phyloP scores from a whole-genome alignment of 2,888 invertebrate species.

The Calameuta filiformis region DNA sequence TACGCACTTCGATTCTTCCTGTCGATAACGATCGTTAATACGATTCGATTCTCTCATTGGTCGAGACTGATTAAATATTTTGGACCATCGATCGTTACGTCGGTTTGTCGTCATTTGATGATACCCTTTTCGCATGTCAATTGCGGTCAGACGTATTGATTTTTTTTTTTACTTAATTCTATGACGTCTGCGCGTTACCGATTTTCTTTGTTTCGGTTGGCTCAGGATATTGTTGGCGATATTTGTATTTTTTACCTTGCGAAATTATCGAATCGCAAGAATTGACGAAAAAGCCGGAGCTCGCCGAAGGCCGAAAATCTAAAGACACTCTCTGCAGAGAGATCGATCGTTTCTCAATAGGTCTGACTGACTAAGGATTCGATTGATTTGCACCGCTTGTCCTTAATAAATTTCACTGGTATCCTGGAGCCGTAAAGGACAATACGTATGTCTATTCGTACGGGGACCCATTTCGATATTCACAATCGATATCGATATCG shows the following conservation, averaged over 20 bases:
- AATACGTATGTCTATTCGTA: neutral
- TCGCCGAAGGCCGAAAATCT: neutral
- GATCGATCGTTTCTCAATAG: slow-evolving; percentile 29
- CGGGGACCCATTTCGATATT: neutral
- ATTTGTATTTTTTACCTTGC: neutral
- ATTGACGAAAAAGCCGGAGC: neutral
- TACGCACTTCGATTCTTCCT: neutral
- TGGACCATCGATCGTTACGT: neutral
- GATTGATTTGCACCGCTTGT: slow-evolving; percentile 29
- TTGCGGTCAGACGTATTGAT: neutral
- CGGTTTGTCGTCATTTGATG: neutral
- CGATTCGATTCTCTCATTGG: neutral
- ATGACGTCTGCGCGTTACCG: neutral
- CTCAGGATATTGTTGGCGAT: neutral
- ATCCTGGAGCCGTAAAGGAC: slow-evolving; percentile 37
- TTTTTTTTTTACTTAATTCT: neutral
- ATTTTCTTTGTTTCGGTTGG: neutral
- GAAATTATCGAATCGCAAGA: neutral
- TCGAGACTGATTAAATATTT: neutral
- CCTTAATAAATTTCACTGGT: slow-evolving; percentile 43
- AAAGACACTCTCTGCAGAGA: neutral
- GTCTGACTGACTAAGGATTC: slow-evolving; percentile 33
- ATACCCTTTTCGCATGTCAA: neutral
- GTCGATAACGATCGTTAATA: neutral
- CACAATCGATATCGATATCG: neutral